Evolutionary conservation across 2,797 vertebrate genomes (phyloP).

Genomic region (Dicrostonyx torquatus): DNA sequence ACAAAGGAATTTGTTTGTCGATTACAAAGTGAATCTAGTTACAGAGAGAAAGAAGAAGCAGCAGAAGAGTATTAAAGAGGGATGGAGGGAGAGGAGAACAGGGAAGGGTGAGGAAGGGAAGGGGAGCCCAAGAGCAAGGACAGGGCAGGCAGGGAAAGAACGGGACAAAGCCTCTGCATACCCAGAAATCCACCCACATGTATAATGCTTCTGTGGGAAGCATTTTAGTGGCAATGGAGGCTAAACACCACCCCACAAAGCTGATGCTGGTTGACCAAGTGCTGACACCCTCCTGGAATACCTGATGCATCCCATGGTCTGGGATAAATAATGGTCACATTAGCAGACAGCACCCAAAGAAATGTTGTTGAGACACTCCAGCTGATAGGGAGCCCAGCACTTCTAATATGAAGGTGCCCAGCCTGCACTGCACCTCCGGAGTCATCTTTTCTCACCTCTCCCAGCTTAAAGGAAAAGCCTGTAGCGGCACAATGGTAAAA

Average conservation of each 20-base stretch:
- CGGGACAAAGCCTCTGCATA: background rate
- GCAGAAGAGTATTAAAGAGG: background rate
- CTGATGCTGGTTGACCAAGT: background rate
- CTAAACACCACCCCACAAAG: background rate
- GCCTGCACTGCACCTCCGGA: background rate
- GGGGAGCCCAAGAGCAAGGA: background rate
- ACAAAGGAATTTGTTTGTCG: background rate
- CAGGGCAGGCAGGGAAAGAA: background rate
- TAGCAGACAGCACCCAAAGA: background rate
- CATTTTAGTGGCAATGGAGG: background rate
- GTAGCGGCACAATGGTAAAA: slow-evolving; percentile 11
- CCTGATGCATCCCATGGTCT: background rate
- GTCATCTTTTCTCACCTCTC: background rate
- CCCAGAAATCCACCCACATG: background rate
- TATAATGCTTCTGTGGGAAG: background rate
- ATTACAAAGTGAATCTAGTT: slow-evolving; percentile 16
- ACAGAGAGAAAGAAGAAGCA: background rate
- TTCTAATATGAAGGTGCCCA: background rate
- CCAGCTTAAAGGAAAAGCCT: slow-evolving; percentile 11
- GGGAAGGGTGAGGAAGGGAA: too few relatives aligned
- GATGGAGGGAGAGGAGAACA: too few relatives aligned
- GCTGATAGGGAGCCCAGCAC: background rate
- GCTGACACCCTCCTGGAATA: background rate
- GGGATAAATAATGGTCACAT: slow-evolving; percentile 32
- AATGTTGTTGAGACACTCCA: background rate